Evolutionary conservation across 1,140 invertebrate species (phyloP), one percentile per base, ranked within the genome.

Genomic region (Ditylenchus dipsaci): DNA sequence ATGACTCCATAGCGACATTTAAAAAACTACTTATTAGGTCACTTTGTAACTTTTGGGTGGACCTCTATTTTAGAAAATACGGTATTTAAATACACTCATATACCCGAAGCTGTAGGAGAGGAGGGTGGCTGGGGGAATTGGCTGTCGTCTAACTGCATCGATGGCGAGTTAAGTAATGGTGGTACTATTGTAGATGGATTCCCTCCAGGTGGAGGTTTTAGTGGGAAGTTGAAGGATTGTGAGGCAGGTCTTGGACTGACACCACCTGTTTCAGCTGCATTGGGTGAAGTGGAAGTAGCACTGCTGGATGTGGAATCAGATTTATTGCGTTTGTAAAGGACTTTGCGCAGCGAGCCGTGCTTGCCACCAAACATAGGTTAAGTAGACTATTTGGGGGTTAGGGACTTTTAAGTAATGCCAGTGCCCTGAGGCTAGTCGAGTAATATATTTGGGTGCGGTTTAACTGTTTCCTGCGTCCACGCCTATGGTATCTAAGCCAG

Each of bases 301-400:
- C 15, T 26, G 15, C 49, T 53, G 23, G n/a, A 21, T 3, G 49
- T 21, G n/a, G 49, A 53, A 17, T 53, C 49, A 21, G 49, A 53
- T 17, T 53, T 53, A 26, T 53, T 53, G n/a, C 49, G 49, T 17
- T 53, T 53, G 23, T 53, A 53, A 1, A 53, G 15, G 8, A 53
- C 49, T 53, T 53, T 53, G n/a, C 49, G 49, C 23, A 53, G 15
- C 23, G 49, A 53, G 49, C 49, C 49, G 49, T 53, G 49, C 23
- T 53, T 53, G 49, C 49, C 49, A 26, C 49, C 15, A 26, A 53
- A 53, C 49, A 53, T 53, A 19, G 49, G 15, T 53, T 53, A 26
- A 21, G n/a, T 53, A 19, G 23, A 53, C n/a, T 21, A 26, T 45
- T n/a, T 11, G 43, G 11, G 11, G 49, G 15, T 26, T 3, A 53